Percentiles rank a stretch among this genome's conserved stretches.
These are phyloP conservation scores for Botrylloides violaceus DNA, from an alignment of 23 tunicate species.

Conservation along the genomic window DNA sequence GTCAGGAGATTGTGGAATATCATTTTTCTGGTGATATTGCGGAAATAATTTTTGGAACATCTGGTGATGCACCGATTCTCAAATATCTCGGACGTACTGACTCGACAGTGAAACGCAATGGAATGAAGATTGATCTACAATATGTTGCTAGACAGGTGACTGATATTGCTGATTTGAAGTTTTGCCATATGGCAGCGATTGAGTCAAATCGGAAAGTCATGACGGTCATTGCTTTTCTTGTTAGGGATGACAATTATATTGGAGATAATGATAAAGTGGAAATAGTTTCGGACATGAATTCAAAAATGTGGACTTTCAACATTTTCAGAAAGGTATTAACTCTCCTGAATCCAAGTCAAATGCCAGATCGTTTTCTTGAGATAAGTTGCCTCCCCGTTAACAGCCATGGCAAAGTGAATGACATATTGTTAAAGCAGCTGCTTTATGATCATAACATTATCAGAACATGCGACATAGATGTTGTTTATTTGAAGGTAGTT, in stretches of 20 bases:
- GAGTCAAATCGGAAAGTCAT: background rate
- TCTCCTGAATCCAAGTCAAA: constrained; percentile 18
- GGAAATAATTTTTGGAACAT: background rate
- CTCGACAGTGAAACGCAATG: constrained; percentile 52
- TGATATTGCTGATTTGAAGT: background rate
- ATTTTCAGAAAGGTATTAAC: background rate
- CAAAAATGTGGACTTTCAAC: background rate
- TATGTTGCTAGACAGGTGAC: background rate
- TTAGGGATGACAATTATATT: background rate
- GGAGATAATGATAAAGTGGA: too few relatives aligned
- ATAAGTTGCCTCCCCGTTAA: constrained; percentile 48
- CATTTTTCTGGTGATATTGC: constrained; percentile 56
- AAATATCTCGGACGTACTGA: constrained; percentile 51
- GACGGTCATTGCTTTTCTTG: constrained; percentile 4
- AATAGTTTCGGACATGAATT: background rate
- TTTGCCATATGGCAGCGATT: background rate
- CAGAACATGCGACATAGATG: background rate
- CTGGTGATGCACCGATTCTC: background rate
- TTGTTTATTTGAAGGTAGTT: background rate
- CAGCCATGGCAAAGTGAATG: constrained; percentile 71
- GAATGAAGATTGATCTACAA: constrained; percentile 43
- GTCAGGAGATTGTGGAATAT: background rate
- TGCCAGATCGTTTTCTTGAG: constrained; percentile 57
- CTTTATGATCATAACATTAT: background rate
- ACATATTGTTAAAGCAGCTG: constrained; percentile 5